Percentiles rank a stretch among this genome's conserved stretches.
Conservation (phyloP, 2,888 invertebrate species). For the Diaprepes abbreviatus region DNA sequence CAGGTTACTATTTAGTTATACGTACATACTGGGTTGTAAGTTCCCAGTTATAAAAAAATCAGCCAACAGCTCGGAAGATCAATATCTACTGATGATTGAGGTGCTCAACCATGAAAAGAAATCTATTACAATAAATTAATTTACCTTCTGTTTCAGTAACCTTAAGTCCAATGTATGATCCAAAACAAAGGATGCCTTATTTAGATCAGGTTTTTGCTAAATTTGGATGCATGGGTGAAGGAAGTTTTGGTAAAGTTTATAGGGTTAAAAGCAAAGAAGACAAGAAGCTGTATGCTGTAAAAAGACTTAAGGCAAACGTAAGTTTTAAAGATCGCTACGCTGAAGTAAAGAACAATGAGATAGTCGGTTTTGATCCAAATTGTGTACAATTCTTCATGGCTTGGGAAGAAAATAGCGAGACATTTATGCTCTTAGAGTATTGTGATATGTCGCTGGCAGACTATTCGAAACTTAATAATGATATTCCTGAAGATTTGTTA, state of each 20-base stretch:
- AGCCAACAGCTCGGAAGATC: no score
- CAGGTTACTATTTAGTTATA: no score
- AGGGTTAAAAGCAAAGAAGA: constrained; percentile 77
- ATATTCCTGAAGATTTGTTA: constrained; percentile 73
- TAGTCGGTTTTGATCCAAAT: constrained; percentile 77
- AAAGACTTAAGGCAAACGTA: constrained; percentile 74
- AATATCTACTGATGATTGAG: no score
- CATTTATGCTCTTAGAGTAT: constrained; percentile 81
- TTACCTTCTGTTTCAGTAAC: constrained; percentile 49
- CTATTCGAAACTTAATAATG: constrained; percentile 71
- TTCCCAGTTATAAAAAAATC: no score
- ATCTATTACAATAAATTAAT: no score
- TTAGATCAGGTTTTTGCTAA: constrained; percentile 79
- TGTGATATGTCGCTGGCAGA: constrained; percentile 75
- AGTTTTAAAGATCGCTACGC: constrained; percentile 72
- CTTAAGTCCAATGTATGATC: constrained; percentile 65
- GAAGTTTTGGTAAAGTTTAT: constrained; percentile 83
- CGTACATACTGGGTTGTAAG: no score
- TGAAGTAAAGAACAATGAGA: constrained; percentile 79
- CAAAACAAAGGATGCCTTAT: constrained; percentile 67
- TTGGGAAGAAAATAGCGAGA: constrained; percentile 79
- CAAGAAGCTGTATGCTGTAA: constrained; percentile 78
- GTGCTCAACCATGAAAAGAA: no score
- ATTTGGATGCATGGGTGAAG: constrained; percentile 76
- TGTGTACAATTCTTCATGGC: constrained; percentile 77